phyloP scores from a whole-genome alignment of 1,140 invertebrate genomes.

The Araneus ventricosus region DNA sequence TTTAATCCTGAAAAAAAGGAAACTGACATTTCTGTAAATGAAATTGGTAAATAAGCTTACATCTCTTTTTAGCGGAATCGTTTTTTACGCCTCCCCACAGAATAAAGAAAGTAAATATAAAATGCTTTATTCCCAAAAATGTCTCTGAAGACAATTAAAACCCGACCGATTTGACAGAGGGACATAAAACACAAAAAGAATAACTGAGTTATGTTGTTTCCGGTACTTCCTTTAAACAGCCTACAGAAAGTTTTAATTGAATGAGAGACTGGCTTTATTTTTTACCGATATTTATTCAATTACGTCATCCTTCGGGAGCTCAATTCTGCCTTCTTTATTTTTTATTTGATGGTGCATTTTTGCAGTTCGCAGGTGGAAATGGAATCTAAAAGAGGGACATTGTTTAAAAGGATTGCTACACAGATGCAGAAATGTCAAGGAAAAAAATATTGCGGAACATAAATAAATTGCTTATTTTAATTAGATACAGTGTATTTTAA shows the following conservation, averaged over 20 bases:
- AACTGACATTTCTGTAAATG: not conserved
- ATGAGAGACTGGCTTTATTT: not conserved
- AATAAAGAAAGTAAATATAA: not conserved
- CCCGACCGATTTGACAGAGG: slow-evolving; percentile 1
- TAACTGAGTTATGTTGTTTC: slow-evolving; percentile 34
- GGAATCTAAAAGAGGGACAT: not conserved
- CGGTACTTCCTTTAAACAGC: not conserved
- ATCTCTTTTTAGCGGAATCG: not conserved
- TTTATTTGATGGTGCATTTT: not conserved
- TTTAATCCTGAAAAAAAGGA: not conserved
- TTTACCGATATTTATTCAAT: slow-evolving; percentile 27
- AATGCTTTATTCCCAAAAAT: slow-evolving; percentile 1
- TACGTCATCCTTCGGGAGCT: slow-evolving; percentile 2
- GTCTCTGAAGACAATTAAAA: slow-evolving; percentile 28
- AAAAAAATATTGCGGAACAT: not conserved
- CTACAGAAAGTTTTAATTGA: slow-evolving; percentile 4
- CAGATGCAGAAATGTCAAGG: not conserved
- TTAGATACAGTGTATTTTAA: slow-evolving; percentile 21
- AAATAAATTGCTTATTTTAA: slow-evolving; percentile 26
- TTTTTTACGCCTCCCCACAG: not conserved
- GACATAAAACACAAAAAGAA: slow-evolving; percentile 1
- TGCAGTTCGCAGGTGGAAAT: slow-evolving; percentile 24
- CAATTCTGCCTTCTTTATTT: not conserved
- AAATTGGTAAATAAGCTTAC: slow-evolving; percentile 34
- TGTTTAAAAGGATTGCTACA: slow-evolving; percentile 41